Base-by-base conservation (phyloP, 2,888 invertebrate species). In the Latrodectus elegans region DNA sequence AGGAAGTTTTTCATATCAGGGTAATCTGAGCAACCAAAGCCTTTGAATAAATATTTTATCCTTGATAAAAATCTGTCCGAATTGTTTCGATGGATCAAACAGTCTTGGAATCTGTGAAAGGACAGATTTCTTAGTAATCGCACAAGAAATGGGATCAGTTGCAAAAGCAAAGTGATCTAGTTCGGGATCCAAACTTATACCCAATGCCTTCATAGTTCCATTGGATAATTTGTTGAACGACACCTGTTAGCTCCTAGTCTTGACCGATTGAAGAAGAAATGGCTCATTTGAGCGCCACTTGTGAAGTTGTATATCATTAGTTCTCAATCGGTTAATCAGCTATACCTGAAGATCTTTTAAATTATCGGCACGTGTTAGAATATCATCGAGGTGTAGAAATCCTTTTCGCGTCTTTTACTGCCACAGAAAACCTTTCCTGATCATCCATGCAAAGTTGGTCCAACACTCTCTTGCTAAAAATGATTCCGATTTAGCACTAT, bases 11-110 rank as follows among this genome's bases (percentile, higher is more conserved):
- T 2, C 38, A 38, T 6, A 6, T 6, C 38, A 1, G 9, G 10
- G 14, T 38, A 81, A 22, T 52, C 74, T 55, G 8, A 17, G 12
- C 12, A 64, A 15, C 74, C 74, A 81, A 2, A 81, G 53, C n/a
- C 26, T 22, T 26, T 73, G 73, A n/a, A 74, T 64, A 8, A 81
- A 74, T 10, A 81, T 74, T n/a, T 74, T 72, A 15, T 68, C 67
- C 9, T 72, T 67, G 1, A 73, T 73, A 10, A 81, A 22, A 6
- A 81, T 49, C 26, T 65, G 67, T 12, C 64, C 73, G 6, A 73
- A n/a, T 38, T 51, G 22, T 9, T 53, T 73, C 11, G 73, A 53
- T 10, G 52, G 67, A 65, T 74, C 64, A 73, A 74, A 81, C n/a
- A 68, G 49, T 14, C 52, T 81, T 2, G 73, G 38, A 38, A 67